Evolutionary conservation across 2,797 vertebrate species (phyloP).

Genomic region (Okamejei kenojei): DNA sequence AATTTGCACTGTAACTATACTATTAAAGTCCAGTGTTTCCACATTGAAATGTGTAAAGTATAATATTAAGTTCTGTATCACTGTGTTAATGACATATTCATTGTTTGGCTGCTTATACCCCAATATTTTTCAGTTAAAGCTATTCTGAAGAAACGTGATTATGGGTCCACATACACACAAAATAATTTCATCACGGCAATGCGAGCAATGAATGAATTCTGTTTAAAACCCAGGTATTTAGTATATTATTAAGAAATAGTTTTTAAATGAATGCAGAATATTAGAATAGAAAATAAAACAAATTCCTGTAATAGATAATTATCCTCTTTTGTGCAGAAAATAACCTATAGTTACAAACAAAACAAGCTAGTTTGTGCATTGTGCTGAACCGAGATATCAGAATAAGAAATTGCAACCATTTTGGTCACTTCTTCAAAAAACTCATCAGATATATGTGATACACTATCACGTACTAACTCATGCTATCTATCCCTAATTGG

Average conservation of each 20-base stretch:
- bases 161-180: slow-evolving; percentile 88
- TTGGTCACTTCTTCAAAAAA: too few relatives aligned
- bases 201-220: slow-evolving; percentile 98
- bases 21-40: neutral
- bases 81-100: neutral
- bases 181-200: slow-evolving; percentile 98
- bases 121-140: slow-evolving; percentile 73
- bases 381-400: neutral
- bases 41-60: neutral
- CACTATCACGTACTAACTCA: too few relatives aligned
- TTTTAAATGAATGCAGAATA: neutral
- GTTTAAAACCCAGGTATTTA: slow-evolving; percentile 87
- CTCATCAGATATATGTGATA: too few relatives aligned
- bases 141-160: slow-evolving; percentile 94
- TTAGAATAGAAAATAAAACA: neutral
- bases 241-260: neutral
- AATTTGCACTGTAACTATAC: neutral
- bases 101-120: neutral
- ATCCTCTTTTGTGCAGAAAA: neutral
- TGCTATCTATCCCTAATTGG: too few relatives aligned
- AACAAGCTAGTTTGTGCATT: neutral
- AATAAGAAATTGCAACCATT: neutral
- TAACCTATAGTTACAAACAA: neutral
- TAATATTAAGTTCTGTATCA: neutral
- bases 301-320: neutral